phyloP scores from a whole-genome alignment of 2,797 vertebrate species.

The Ataeniobius toweri region DNA sequence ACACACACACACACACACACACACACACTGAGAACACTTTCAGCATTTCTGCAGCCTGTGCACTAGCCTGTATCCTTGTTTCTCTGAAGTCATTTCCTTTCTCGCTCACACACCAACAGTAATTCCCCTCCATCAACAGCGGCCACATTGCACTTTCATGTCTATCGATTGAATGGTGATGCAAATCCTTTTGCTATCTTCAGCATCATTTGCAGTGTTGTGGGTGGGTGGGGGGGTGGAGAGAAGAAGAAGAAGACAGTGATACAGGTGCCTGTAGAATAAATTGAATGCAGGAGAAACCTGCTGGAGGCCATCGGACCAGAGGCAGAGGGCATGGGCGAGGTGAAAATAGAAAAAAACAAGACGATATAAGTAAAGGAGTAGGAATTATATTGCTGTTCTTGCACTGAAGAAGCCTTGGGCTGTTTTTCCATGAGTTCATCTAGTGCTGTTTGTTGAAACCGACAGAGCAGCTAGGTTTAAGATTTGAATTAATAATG shows the following conservation, averaged over 20 bases:
- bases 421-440: slow-evolving; percentile 48
- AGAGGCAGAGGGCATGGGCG: background rate
- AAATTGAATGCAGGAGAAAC: slow-evolving; percentile 1
- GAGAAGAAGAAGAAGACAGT: background rate
- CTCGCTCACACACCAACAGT: slow-evolving; percentile 33
- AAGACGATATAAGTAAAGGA: slow-evolving; percentile 21
- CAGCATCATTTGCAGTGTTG: slow-evolving; percentile 33
- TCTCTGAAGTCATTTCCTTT: slow-evolving; percentile 26
- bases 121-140: slow-evolving; percentile 48
- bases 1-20: too few relatives aligned
- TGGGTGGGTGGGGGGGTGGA: slow-evolving; percentile 16
- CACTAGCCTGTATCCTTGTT: slow-evolving; percentile 11
- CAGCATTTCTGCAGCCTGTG: slow-evolving; percentile 2
- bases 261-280: slow-evolving; percentile 7
- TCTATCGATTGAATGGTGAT: slow-evolving; percentile 65
- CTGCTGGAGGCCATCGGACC: slow-evolving; percentile 1
- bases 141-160: slow-evolving; percentile 52
- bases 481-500: slow-evolving; percentile 62
- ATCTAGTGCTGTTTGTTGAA: slow-evolving; percentile 33
- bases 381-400: slow-evolving; percentile 4
- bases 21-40: background rate
- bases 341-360: slow-evolving; percentile 1
- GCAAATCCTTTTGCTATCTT: slow-evolving; percentile 51
- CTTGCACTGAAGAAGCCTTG: slow-evolving; percentile 30
- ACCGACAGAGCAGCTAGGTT: slow-evolving; percentile 25